Evolutionary conservation across 2,797 vertebrate species (phyloP).

Genomic region (Sorex maritimensis): DNA sequence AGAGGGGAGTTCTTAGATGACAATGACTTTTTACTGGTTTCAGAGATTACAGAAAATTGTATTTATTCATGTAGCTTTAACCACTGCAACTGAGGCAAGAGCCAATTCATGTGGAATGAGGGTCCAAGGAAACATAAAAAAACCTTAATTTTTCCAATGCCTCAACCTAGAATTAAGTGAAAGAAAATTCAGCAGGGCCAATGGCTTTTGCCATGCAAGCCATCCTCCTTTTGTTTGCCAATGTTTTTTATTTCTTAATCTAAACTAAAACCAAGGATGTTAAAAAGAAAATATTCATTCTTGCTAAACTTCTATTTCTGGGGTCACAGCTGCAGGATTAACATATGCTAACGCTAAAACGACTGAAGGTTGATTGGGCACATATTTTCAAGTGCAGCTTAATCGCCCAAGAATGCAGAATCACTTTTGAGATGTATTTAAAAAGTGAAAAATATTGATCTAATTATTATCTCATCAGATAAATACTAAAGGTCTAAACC

Average conservation of each 20-base stretch:
- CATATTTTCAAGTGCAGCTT: conserved; percentile 70
- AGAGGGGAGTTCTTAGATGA: no score
- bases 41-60: background rate
- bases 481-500: conserved; percentile 69
- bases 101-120: rapidly evolving
- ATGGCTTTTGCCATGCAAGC: conserved; percentile 36
- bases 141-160: background rate
- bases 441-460: conserved; percentile 71
- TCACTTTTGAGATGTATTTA: conserved; percentile 72
- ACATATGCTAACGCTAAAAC: conserved; percentile 63
- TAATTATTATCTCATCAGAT: conserved; percentile 70
- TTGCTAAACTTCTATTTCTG: conserved; percentile 78
- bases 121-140: background rate
- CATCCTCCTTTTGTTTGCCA: conserved; percentile 64
- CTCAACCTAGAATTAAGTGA: background rate
- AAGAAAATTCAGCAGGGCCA: background rate
- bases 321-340: conserved; percentile 84
- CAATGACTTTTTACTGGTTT: background rate
- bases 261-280: conserved; percentile 26
- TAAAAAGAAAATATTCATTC: conserved; percentile 55
- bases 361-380: conserved; percentile 68
- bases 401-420: conserved; percentile 74
- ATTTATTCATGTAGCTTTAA: background rate
- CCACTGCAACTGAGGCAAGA: background rate
- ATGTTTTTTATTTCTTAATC: background rate